Percentiles rank a stretch among this genome's conserved stretches.
These are phyloP conservation scores for Dinocampus coccinellae DNA, from an alignment of 2,888 invertebrate genomes.

Conservation along the genomic window DNA sequence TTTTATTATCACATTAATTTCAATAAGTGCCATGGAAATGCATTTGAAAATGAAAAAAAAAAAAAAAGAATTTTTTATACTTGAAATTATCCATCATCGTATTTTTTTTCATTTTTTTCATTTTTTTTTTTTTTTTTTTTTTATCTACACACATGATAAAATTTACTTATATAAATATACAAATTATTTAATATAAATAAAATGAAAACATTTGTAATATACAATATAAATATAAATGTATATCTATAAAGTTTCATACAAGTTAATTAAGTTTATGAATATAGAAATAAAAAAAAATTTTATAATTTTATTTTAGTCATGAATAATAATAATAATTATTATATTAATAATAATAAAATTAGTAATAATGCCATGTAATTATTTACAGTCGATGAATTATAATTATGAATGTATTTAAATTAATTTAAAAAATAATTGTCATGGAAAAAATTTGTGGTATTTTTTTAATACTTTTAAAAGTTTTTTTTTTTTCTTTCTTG, in stretches of 20 bases:
- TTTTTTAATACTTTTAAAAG: too few species aligned
- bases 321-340: neutral
- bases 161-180: slow-evolving; percentile 43
- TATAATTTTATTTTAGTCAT: slow-evolving; percentile 21
- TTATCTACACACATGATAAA: neutral
- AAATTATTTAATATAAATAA: slow-evolving; percentile 67
- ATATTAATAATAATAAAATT: neutral
- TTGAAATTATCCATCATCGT: too few species aligned
- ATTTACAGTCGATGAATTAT: neutral
- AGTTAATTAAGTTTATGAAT: slow-evolving; percentile 29
- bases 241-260: neutral
- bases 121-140: too few species aligned
- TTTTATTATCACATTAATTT: neutral
- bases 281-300: slow-evolving; percentile 11
- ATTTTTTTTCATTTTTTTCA: too few species aligned
- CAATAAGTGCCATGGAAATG: neutral
- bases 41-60: slow-evolving; percentile 16
- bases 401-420: too few species aligned
- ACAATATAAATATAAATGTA: slow-evolving; percentile 53
- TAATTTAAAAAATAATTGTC: neutral
- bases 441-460: too few species aligned
- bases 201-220: slow-evolving; percentile 57
- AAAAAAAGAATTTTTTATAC: too few species aligned
- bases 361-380: neutral
- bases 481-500: too few species aligned